Base-by-base conservation (phyloP, 2,888 invertebrate species). In the Drosophila fungiperda region DNA sequence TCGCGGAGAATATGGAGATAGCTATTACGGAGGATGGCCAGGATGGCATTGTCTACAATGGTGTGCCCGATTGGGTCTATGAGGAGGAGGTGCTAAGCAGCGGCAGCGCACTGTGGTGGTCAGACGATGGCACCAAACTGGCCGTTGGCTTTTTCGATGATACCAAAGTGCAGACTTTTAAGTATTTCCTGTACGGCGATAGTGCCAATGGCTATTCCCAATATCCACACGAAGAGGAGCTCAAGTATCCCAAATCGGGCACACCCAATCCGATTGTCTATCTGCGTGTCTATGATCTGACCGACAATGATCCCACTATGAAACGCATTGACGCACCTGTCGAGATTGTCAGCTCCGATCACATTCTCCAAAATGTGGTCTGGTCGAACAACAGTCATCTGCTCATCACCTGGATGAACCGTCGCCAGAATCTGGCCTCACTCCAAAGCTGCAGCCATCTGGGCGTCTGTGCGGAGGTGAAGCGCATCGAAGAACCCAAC, bases 11-110 rank as follows among this genome's bases (percentile, higher is more conserved):
- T 52, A 83, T 81, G 40, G 94, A 93, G 49, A 80, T 90, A 15
- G 90, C 92, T n/a, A 92, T 96, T 50, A 96, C 96, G 1, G 92
- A 90, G 9, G 95, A 95, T 65, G 96, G 96, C 1, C 91, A 94
- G 1, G 94, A 94, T 0, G 95, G 95, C 2, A 93, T 95, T 40
- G 93, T 97, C 60, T 98, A 96, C 92, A 96, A 97, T 91, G 98
- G 98, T 5, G 94, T 97, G 26, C 95, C 98, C 11, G 98, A 98
- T 92, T 98, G 98, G 98, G 96, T 98, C 42, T 98, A 98, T 91
- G 98, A 98, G 95, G 97, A 97, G 95, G 97, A 97, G 93, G 95
- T 97, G 15, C 93, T 97, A 60, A 94, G 94, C 60, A 94, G 95
- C 9, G 95, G 95, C 57, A 94, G 95, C 78, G 97, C 97, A 0